phyloP scores from a whole-genome alignment of 2,888 invertebrate species.

The Plemyria rubiginata region DNA sequence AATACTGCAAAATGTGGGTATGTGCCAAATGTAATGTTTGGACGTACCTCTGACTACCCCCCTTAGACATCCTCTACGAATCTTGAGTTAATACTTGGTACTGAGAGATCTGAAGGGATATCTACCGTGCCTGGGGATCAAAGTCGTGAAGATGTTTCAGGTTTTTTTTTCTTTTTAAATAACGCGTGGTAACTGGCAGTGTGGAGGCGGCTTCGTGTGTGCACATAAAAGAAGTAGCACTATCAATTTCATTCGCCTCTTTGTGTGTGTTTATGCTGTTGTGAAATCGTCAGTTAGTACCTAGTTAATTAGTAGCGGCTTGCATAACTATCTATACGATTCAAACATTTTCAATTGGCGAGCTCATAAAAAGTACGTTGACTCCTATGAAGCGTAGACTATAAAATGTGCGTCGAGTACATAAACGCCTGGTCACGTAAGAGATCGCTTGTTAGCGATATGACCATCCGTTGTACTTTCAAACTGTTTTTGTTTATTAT shows the following conservation, averaged over 20 bases:
- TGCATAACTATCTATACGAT: slow-evolving; percentile 15
- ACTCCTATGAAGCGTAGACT: slow-evolving; percentile 28
- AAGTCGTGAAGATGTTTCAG: too few species aligned
- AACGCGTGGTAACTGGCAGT: background rate
- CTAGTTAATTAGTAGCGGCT: slow-evolving; percentile 41
- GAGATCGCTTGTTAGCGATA: background rate
- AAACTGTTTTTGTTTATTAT: too few species aligned
- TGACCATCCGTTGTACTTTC: background rate
- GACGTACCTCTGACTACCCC: too few species aligned
- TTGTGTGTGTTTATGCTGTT: slow-evolving; percentile 34
- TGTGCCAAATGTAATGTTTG: too few species aligned
- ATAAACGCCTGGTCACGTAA: background rate
- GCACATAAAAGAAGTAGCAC: slow-evolving; percentile 52
- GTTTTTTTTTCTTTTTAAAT: too few species aligned
- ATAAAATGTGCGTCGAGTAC: background rate
- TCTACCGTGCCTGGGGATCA: too few species aligned
- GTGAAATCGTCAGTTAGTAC: slow-evolving; percentile 51
- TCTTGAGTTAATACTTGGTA: too few species aligned
- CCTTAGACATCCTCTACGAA: too few species aligned
- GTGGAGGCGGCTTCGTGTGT: slow-evolving; percentile 41
- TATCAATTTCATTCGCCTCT: slow-evolving; percentile 53
- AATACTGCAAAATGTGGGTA: too few species aligned
- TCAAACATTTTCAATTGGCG: slow-evolving; percentile 42
- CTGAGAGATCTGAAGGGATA: too few species aligned
- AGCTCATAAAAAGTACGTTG: slow-evolving; percentile 51